Evolutionary conservation across 92 coral and sea anemone species (phyloP).

Genomic region (Epizoanthus rinbou): DNA sequence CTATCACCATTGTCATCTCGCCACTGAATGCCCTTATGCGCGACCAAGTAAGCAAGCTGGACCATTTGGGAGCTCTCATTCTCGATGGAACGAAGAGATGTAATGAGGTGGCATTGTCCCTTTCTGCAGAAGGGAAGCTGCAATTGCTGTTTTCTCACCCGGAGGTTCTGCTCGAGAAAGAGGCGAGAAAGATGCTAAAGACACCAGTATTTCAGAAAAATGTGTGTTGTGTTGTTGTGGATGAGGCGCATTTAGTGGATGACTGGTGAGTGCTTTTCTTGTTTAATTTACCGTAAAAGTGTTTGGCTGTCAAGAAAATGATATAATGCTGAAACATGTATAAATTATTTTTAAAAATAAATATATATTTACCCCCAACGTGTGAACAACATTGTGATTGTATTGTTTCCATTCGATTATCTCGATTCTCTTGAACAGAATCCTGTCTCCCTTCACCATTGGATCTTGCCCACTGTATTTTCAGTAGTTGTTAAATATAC

Average conservation of each 20-base stretch:
- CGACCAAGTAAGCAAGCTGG: conserved; percentile 40
- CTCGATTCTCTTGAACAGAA: too few relatives aligned
- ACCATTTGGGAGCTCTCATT: conserved; percentile 35
- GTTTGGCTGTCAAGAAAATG: too few relatives aligned
- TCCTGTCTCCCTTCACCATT: too few relatives aligned
- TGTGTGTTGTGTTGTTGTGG: conserved; percentile 36
- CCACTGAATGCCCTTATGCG: conserved; percentile 53
- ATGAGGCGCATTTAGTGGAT: conserved; percentile 50
- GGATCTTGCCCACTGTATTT: too few relatives aligned
- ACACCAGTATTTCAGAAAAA: conserved; percentile 33
- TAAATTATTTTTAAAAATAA: too few relatives aligned
- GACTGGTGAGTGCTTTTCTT: conserved; percentile 52
- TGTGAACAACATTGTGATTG: too few relatives aligned
- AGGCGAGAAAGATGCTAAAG: conserved; percentile 10
- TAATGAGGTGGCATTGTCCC: background rate
- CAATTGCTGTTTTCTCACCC: conserved; percentile 38
- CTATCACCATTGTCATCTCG: conserved; percentile 46
- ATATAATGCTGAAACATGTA: too few relatives aligned
- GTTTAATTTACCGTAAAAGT: background rate
- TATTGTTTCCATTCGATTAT: too few relatives aligned
- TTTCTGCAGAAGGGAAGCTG: conserved; percentile 30
- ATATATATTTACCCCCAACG: too few relatives aligned
- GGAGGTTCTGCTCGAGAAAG: conserved; percentile 28
- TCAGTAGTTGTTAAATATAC: too few relatives aligned
- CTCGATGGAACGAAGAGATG: background rate